Conservation (phyloP, 2,888 invertebrate genomes). For the Clepsis dumicolana region DNA sequence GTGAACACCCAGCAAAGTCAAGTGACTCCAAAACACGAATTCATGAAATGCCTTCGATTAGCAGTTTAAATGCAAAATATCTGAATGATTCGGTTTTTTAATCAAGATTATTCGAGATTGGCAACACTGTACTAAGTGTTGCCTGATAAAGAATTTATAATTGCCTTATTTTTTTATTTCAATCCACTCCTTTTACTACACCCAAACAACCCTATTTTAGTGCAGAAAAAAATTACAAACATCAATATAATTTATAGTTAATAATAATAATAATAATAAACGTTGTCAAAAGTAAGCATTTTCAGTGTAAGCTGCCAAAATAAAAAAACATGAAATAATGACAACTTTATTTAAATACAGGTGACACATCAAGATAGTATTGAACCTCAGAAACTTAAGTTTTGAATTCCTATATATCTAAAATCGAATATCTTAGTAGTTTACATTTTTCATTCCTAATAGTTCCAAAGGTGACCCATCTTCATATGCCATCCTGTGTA, state of each 20-base stretch:
- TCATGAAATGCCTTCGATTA: not conserved
- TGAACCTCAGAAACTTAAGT: not conserved
- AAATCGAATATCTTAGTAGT: too few relatives aligned
- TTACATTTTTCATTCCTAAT: too few relatives aligned
- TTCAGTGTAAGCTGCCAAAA: not conserved
- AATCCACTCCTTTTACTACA: not conserved
- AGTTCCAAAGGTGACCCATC: too few relatives aligned
- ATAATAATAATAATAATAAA: not conserved
- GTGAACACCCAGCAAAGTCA: conserved; percentile 14
- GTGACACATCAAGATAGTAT: not conserved
- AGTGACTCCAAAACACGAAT: conserved; percentile 12
- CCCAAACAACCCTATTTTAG: not conserved
- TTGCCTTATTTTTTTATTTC: not conserved
- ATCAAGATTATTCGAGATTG: not conserved
- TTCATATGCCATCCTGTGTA: not conserved
- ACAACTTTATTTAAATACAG: not conserved
- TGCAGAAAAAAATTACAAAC: not conserved
- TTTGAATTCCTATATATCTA: too few relatives aligned
- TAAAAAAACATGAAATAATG: not conserved
- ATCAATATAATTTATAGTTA: not conserved
- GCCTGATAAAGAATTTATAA: not conserved
- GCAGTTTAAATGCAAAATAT: conserved; percentile 10
- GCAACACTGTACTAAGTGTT: not conserved
- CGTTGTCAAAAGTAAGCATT: not conserved
- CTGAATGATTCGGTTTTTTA: conserved; percentile 6